Evolutionary conservation across 2,797 vertebrate genomes (phyloP), one percentile per base, ranked within the genome.

Genomic region (Hydrolagus colliei): DNA sequence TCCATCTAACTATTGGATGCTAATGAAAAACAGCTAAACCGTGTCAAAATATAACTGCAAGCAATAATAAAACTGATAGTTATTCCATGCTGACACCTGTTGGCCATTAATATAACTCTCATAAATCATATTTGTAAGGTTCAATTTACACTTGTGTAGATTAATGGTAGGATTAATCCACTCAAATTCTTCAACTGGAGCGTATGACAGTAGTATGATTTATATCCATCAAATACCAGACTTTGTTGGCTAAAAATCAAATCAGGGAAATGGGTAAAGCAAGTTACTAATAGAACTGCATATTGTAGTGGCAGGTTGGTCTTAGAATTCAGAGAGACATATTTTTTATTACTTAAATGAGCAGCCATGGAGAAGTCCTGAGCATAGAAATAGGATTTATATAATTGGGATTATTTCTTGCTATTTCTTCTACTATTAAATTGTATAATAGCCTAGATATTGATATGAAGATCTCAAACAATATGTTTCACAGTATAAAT

Each of bases 171-270:
- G 18, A 32, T 65, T 65, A 8, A 80, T 65, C 2, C 5, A 63
- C 9, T 80, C n/a, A 80, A 80, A 61, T 65, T 27, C 77, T 65
- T 79, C 16, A 27, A 22, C n/a, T 63, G n/a, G 22, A 5, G n/a
- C 32, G 27, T 62, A 65, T 65, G 8, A 63, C 65, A 63, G n/a
- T 4, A 13, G 10, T 59, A 32, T 79, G 77, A 79, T 32, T 16
- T 16, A 14, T 35, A 75, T 63, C 65, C 13, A 65, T 80, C 13
- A 32, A 27, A 2, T 65, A 32, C 62, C 0, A 27, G 13, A 35
- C 2, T 32, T 52, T 80, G 22, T 80, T 80, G 61, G 77, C 22
- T 65, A 63, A 65, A 52, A 80, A 80, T 65, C 62, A 80, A 80
- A 80, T 80, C n/a, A 65, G 61, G 22, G 6, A 13, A 80, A 65